Evolutionary conservation across 2,797 vertebrate species (phyloP), one percentile per base, ranked within the genome.

Genomic region (Percopsis omiscomaycus): DNA sequence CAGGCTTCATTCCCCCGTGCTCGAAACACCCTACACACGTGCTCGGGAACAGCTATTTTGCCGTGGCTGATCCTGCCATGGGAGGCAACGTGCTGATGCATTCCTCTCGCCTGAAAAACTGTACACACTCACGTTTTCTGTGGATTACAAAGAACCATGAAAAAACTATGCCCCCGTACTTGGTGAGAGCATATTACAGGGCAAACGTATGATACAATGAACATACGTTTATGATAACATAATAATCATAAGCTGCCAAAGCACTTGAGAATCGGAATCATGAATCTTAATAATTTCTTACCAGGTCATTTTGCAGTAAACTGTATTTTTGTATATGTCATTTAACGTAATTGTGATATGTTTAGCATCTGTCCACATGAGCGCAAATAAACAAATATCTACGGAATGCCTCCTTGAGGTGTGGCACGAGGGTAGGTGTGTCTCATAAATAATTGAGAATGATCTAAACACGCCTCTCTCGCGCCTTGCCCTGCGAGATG

Each of bases 101-200:
- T 80, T 89, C 86, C 84, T 77, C 75, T 79, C 77, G 80, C 73
- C 75, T 78, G 79, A 84, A 86, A 85, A 80, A 59, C 80, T 79
- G 72, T 59, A 74, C 81, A 60, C 63, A 56, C 88, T 92, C 92
- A 92, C 90, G 90, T 92, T 92, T 93, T 86, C 81, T 52, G 56
- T 87, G 90, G 89, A 92, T 92, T 92, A 91, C 67, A 64, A 71
- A 78, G 60, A 65, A 80, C 73, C 51, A 68, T 83, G 88, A 73
- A 79, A 82, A 78, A 87, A 84, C 69, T 85, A 77, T 50, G 74
- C 66, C 61, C 77, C 66, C n/a, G 50, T 67, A 29, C 61, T 62
- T 65, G 67, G 53, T 71, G 37, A 52, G 51, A 42, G 42, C 29
- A 59, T 22, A 66, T 54, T 58, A 59, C 28, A 66, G 42, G n/a